Conservation (phyloP, 2,888 invertebrate species). For the Periphyllus acericola region DNA sequence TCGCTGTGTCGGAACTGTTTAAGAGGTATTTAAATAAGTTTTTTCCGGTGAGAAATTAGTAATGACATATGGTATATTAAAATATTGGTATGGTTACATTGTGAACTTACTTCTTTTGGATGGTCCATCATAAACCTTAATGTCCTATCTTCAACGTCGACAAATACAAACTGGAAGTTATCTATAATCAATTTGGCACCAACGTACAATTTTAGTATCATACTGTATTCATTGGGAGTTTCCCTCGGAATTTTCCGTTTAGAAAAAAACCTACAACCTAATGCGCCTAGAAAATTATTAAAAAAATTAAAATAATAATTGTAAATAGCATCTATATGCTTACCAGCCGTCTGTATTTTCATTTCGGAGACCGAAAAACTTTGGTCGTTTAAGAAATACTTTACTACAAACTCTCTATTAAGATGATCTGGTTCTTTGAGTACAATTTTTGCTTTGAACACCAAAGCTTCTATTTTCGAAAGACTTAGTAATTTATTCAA, state of each 20-base stretch:
- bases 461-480: conserved; percentile 25
- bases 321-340: not conserved
- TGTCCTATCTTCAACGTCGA: conserved; percentile 87
- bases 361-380: conserved; percentile 47
- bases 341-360: conserved; percentile 17
- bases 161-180: conserved; percentile 80
- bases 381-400: conserved; percentile 41
- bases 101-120: conserved; percentile 73
- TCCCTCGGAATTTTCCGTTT: conserved; percentile 76
- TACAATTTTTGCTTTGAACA: conserved; percentile 45
- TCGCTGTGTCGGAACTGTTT: conserved; percentile 80
- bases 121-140: conserved; percentile 87
- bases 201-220: conserved; percentile 83
- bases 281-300: conserved; percentile 67
- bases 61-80: not conserved
- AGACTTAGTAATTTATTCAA: conserved; percentile 5
- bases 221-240: conserved; percentile 75
- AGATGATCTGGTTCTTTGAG: conserved; percentile 6
- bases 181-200: conserved; percentile 83
- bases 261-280: conserved; percentile 67
- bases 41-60: too few species aligned
- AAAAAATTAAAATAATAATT: not conserved
- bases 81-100: too few species aligned
- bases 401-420: conserved; percentile 38
- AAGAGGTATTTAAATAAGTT: not conserved